Conservation (phyloP, 2,113 vertebrate species). For the Agelaius tricolor region DNA sequence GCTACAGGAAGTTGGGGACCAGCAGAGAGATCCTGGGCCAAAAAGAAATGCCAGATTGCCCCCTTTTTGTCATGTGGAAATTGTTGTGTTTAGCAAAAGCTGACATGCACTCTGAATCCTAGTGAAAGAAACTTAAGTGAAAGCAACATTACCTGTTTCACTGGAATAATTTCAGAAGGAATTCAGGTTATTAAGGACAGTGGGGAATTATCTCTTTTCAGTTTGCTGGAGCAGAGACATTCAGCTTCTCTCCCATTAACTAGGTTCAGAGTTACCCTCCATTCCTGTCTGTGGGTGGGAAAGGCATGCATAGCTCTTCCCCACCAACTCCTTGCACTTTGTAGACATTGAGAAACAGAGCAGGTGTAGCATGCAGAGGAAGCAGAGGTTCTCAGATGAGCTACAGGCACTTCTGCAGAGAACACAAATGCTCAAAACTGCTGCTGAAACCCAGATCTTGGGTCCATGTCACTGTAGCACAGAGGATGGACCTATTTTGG, state of each 20-base stretch:
- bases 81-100: neutral
- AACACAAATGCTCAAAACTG: neutral
- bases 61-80: neutral
- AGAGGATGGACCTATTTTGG: neutral
- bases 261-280: accelerated
- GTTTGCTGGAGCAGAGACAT: neutral
- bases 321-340: neutral
- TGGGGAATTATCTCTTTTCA: neutral
- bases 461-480: too few species aligned
- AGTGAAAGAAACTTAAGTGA: neutral
- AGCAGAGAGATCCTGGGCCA: neutral
- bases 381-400: neutral
- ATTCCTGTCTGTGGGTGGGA: neutral
- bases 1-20: accelerated
- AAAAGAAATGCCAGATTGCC: neutral
- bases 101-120: neutral
- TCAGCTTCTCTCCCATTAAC: neutral
- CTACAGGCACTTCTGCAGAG: neutral
- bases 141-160: neutral
- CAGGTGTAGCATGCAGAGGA: neutral
- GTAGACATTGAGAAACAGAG: neutral
- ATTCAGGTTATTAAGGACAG: neutral
- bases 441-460: neutral
- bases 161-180: neutral
- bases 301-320: neutral